Conservation (phyloP, 2,797 vertebrate species). For the Sylvia borin region DNA sequence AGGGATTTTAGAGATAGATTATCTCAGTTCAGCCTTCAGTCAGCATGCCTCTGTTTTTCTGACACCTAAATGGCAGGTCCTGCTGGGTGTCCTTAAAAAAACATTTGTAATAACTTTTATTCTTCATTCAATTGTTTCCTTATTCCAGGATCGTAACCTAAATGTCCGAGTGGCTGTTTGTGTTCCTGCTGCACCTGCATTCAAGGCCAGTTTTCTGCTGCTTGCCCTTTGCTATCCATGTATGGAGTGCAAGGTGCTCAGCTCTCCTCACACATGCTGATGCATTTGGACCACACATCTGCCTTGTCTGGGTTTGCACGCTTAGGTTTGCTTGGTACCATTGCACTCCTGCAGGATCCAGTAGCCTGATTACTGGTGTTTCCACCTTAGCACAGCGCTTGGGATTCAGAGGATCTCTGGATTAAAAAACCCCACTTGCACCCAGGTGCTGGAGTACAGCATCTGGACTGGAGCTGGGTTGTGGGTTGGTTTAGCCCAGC, state of each 20-base stretch:
- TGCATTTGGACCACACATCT: neutral
- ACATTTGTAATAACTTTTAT: neutral
- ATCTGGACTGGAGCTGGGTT: neutral
- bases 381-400: neutral
- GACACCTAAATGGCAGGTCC: neutral
- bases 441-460: neutral
- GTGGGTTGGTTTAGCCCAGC: fast-evolving
- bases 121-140: neutral
- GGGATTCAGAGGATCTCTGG: neutral
- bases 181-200: neutral
- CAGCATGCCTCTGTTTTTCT: neutral
- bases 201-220: neutral
- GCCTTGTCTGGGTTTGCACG: neutral
- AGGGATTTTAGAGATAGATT: neutral
- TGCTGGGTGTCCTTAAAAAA: neutral
- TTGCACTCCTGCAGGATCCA: neutral
- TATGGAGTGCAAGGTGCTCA: neutral
- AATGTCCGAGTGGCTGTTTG: neutral
- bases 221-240: neutral
- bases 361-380: neutral
- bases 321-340: neutral
- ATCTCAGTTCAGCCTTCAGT: neutral
- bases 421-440: neutral
- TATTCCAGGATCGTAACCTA: neutral
- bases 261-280: neutral